These are phyloP conservation scores for Agapornis canus DNA, from an alignment of 2,797 vertebrate genomes.

Conservation along the genomic window DNA sequence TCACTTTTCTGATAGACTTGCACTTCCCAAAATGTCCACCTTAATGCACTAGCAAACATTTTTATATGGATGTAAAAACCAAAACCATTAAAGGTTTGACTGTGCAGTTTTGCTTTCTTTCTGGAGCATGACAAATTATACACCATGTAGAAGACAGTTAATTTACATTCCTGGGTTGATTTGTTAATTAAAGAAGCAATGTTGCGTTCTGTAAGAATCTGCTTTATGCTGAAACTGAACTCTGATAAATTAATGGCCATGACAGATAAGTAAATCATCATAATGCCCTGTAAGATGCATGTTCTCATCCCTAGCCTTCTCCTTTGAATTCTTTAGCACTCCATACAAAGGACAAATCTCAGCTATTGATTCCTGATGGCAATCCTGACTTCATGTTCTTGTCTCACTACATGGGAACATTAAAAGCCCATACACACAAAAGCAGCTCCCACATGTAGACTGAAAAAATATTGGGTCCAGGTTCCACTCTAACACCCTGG, in stretches of 20 bases:
- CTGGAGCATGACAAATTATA: not conserved
- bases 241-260: conserved; percentile 19
- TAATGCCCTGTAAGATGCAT: not conserved
- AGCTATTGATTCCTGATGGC: not conserved
- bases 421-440: not conserved
- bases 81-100: not conserved
- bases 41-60: not conserved
- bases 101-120: conserved; percentile 2
- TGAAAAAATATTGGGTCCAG: not conserved
- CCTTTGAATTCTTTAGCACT: not conserved
- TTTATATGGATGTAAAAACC: not conserved
- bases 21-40: not conserved
- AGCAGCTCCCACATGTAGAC: not conserved
- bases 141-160: not conserved
- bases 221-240: conserved; percentile 3
- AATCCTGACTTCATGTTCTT: not conserved
- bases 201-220: conserved; percentile 12
- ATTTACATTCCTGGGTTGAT: conserved; percentile 6
- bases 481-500: not conserved
- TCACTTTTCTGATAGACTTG: conserved; percentile 8
- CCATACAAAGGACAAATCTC: not conserved
- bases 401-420: not conserved
- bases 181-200: conserved; percentile 19
- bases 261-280: conserved; percentile 20
- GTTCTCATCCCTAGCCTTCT: not conserved